A percentile compares a stretch with the other conserved stretches of the same genome.
These are phyloP conservation scores for Corbicula japonica DNA, from an alignment of 2,888 invertebrate genomes.

Conservation along the genomic window DNA sequence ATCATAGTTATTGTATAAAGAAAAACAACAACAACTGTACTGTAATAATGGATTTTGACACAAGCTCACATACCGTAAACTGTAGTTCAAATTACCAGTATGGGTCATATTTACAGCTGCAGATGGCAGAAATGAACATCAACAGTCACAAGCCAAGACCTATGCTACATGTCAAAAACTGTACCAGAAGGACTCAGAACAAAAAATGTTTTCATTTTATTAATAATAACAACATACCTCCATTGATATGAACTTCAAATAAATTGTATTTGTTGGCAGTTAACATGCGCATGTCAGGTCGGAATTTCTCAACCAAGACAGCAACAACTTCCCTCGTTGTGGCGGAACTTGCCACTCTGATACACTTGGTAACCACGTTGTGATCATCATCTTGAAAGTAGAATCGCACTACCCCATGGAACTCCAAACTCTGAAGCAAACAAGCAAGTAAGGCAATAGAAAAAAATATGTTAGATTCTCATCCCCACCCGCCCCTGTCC, in stretches of 20 bases:
- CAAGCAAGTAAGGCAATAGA: not conserved
- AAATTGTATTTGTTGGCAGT: conserved; percentile 86
- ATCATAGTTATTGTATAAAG: too few species aligned
- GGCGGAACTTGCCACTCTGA: conserved; percentile 98
- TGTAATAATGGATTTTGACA: too few species aligned
- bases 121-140: too few species aligned
- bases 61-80: too few species aligned
- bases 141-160: not conserved
- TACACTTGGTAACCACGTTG: conserved; percentile 99
- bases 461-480: not conserved
- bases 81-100: too few species aligned
- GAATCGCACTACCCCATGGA: conserved; percentile 99
- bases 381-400: conserved; percentile 99
- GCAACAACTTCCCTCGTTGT: conserved; percentile 98
- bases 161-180: too few species aligned
- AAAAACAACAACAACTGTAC: too few species aligned
- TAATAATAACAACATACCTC: conserved; percentile 87
- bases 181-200: too few species aligned
- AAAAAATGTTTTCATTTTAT: too few species aligned
- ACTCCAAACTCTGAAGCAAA: conserved; percentile 94
- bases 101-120: too few species aligned
- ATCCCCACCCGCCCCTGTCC: too few species aligned
- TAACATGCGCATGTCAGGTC: conserved; percentile 99
- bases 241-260: conserved; percentile 92
- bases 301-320: conserved; percentile 99